phyloP scores from a whole-genome alignment of 2,888 invertebrate genomes.

The Phymatocera aterrima region DNA sequence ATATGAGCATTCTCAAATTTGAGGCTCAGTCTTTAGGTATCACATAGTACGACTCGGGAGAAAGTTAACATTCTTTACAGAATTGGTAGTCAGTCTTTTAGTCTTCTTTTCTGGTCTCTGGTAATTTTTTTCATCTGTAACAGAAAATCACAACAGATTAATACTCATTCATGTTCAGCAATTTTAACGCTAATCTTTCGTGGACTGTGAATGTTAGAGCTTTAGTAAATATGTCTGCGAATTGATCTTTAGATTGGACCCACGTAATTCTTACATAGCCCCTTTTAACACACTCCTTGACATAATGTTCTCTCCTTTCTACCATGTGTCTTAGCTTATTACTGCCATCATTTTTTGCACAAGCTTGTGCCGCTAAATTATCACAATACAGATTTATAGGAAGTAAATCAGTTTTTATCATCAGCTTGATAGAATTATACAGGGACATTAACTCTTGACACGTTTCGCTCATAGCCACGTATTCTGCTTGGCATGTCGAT shows the following conservation, averaged over 20 bases:
- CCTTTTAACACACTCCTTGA: conserved; percentile 49
- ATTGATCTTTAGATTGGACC: conserved; percentile 50
- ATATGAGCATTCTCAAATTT: no score
- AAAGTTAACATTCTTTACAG: no score
- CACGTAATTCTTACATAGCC: conserved; percentile 47
- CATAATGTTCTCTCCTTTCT: conserved; percentile 49
- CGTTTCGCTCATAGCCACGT: conserved; percentile 50
- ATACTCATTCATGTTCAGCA: neutral
- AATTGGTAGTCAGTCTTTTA: no score
- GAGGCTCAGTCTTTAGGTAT: no score
- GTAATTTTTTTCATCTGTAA: neutral
- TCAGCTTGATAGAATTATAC: neutral
- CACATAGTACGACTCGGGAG: no score
- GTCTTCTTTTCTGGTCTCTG: no score
- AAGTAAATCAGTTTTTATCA: neutral
- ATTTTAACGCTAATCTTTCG: neutral
- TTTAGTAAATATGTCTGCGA: conserved; percentile 53
- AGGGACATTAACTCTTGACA: neutral
- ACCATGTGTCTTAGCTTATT: neutral
- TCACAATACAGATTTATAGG: conserved; percentile 42
- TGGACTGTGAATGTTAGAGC: neutral
- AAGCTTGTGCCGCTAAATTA: neutral
- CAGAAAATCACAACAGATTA: neutral
- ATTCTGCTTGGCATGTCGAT: conserved; percentile 46
- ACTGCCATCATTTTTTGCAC: conserved; percentile 6